Evolutionary conservation across 2,888 invertebrate species (phyloP), one percentile per base, ranked within the genome.

Genomic region (Neoaliturus tenellus): DNA sequence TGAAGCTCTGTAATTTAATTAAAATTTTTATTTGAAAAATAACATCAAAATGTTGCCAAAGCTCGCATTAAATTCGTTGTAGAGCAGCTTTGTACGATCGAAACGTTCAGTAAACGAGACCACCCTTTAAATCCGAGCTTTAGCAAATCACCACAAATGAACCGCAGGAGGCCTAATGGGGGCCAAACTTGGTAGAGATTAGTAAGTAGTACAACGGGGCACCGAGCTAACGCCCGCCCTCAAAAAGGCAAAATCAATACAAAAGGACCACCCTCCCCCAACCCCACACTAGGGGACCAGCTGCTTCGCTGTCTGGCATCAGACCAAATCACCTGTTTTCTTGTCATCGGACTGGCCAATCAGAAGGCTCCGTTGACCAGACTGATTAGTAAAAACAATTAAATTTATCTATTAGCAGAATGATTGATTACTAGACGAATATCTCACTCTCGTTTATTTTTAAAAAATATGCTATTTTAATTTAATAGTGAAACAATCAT

Each of bases 171-270:
- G 28, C 14, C 28, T 62, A 62, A 62, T 62, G 23, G 55, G 25
- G 62, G 62, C 62, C 62, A 14, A 62, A 62, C 28, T 28, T 62
- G 31, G 62, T 10, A 51, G 20, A 51, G 78, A 78, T 78, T 78
- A 35, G 55, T 31, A 25, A 55, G 55, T 55, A 55, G 31, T 55
- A 55, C 55, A 35, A 23, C 51, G 20, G 71, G 25, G 69, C 71
- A 14, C 25, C 17, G 48, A 28, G 82, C 82, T 67, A 51, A 33
- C 71, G 55, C 82, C 67, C 82, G 71, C 71, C 73, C 82, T 82
- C 82, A 71, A 82, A 82, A 82, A 82, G 82, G 71, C 55, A 82
- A 82, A 82, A 82, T 82, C 82, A 82, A 82, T 82, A 82, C 82
- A 82, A 82, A 82, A 82, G 82, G 73, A 48, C 82, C 82, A 51